Conservation (phyloP, 2,888 invertebrate species). For the Limenitis camilla region DNA sequence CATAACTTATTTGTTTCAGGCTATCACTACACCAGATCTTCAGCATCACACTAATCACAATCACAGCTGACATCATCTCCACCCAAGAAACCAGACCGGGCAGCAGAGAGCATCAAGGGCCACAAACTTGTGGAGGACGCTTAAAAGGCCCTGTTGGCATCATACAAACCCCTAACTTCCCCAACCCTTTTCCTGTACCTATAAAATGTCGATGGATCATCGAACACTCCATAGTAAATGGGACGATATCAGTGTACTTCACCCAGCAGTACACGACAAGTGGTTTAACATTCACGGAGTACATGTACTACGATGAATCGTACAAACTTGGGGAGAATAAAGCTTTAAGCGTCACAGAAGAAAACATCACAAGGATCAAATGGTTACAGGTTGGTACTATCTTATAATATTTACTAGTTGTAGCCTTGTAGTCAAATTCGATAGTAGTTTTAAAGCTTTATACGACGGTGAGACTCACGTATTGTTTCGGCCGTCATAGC, state of each 20-base stretch:
- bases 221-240: conserved; percentile 81
- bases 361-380: conserved; percentile 80
- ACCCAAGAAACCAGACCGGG: conserved; percentile 33
- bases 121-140: conserved; percentile 78
- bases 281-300: conserved; percentile 84
- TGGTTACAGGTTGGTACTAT: conserved; percentile 64
- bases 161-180: conserved; percentile 90
- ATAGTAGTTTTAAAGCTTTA: too few relatives aligned
- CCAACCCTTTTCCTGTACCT: conserved; percentile 85
- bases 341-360: conserved; percentile 81
- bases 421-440: not conserved
- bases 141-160: conserved; percentile 79
- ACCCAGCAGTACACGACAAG: conserved; percentile 90
- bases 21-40: conserved; percentile 47
- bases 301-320: conserved; percentile 81
- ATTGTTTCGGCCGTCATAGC: too few relatives aligned
- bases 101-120: conserved; percentile 49
- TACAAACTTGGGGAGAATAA: conserved; percentile 79
- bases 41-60: conserved; percentile 49
- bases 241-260: conserved; percentile 88
- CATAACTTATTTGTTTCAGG: conserved; percentile 42
- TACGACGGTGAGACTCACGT: too few relatives aligned
- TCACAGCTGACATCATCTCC: conserved; percentile 39
- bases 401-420: conserved; percentile 2
- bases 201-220: conserved; percentile 92